Evolutionary conservation across 2,888 invertebrate genomes (phyloP), one percentile per base, ranked within the genome.

Genomic region (Xestia c-nigrum): DNA sequence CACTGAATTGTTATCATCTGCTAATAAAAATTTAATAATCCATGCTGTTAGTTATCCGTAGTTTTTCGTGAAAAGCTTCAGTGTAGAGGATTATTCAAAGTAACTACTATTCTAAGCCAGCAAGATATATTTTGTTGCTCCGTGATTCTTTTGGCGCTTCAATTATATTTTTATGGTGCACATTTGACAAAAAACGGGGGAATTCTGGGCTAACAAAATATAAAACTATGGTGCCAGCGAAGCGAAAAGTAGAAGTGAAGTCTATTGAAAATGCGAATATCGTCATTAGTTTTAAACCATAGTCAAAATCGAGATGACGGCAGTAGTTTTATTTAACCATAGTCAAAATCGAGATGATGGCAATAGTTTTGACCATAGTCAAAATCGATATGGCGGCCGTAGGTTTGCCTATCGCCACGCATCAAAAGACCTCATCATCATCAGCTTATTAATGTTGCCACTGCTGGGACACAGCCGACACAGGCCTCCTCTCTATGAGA

Each of bases 1-100:
- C 70, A 57, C 47, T 10, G 64, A 47, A 74, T 66, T 76, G 9
- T 67, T 81, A 52, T 75, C 67, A 78, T 86, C 81, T 84, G 86
- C 86, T 74, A 66, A 80, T 81, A 40, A 38, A 5, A 5, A 10
- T 63, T 47, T n/a, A 14, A 24, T 24, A 9, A 19, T 24, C 16
- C 7, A 5, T 14, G 43, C 14, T 50, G 14, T 50, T 7, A 19
- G 4, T 55, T 43, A 43, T 6, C 40, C 16, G 16, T 7, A 19
- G 4, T 55, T 43, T 52, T 6, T 50, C 16, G 16, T 43, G 5
- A 50, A 16, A 6, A 31, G 4, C n/a, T 61, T 21, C 38, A 40
- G 38, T 61, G 55, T 24, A 50, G 7, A 21, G 46, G 52, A 14
- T 14, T 24, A 57, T 14, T 14, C 14, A 24, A 57, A 57, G 14